Evolutionary conservation across 2,888 invertebrate species (phyloP), one percentile per base, ranked within the genome.

Genomic region (Brachypalpus laphriformis): DNA sequence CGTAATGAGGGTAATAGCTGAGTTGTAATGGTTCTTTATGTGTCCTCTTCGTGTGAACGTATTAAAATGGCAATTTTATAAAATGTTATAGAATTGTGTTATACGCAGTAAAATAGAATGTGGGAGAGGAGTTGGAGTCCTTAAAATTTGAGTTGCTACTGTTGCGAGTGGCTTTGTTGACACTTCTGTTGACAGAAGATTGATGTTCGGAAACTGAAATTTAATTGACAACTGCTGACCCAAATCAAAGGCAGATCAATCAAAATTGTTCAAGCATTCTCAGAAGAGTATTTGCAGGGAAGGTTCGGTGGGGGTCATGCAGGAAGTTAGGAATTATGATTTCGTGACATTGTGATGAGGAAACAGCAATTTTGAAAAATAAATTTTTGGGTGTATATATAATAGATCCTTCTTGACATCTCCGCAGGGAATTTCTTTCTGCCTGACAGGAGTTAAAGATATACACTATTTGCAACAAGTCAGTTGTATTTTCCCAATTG

Each of bases 1-100:
- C 74, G 56, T 83, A 83, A 83, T 83, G 74, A 80, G 63, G 74
- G 78, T 51, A 83, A 80, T 83, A 75, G 74, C 57, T 45, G 42
- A 63, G 49, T 40, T 72, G 47, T 72, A 77, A 82, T 72, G 66
- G 61, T 72, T 56, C 47, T 77, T 76, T 70, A 70, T 63, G 49
- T 40, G 14, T 20, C 47, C 42, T 61, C 34, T 65, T 42, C 63
- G 22, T 68, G 40, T 20, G 45, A 61, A 72, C 72, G 54, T 66
- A 54, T 54, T 61, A 18, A 59, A 72, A 71, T 54, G 66, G 45
- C 54, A 66, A 65, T 56, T 80, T 72, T 80, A 51, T 80, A 72
- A 71, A 80, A 65, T 65, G 57, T 78, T 65, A 72, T 71, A 42
- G 25, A 78, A 78, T 49, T 63, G 42, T 63, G 28, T 57, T 47